Conservation (phyloP, 2,888 invertebrate genomes). For the Agriopis leucophaearia region DNA sequence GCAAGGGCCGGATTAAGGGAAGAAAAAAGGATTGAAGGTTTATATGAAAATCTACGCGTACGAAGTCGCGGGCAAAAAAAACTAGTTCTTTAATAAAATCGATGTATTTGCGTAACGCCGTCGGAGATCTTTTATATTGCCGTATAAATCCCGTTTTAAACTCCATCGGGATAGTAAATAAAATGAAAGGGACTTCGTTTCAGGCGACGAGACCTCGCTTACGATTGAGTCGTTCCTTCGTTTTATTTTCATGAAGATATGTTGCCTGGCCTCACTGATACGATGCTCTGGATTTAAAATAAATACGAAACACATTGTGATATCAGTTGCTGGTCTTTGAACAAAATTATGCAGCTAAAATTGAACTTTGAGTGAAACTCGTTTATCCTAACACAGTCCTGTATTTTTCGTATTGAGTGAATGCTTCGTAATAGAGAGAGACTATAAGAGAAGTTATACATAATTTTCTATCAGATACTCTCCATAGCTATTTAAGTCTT, state of each 20-base stretch:
- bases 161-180: slow-evolving; percentile 74
- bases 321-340: slow-evolving; percentile 12
- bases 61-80: too few species aligned
- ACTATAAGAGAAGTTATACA: too few species aligned
- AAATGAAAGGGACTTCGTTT: slow-evolving; percentile 74
- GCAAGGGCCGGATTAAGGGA: too few species aligned
- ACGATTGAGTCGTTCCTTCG: slow-evolving; percentile 66
- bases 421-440: too few species aligned
- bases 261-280: slow-evolving; percentile 63
- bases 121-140: slow-evolving; percentile 66
- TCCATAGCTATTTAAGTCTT: too few species aligned
- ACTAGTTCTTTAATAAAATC: slow-evolving; percentile 50
- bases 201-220: slow-evolving; percentile 62
- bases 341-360: background rate
- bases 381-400: too few species aligned
- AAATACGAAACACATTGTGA: slow-evolving; percentile 25
- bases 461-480: too few species aligned
- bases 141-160: slow-evolving; percentile 79
- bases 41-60: too few species aligned
- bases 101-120: slow-evolving; percentile 55
- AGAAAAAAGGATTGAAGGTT: too few species aligned
- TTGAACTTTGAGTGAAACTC: background rate
- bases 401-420: too few species aligned
- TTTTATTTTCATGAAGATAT: slow-evolving; percentile 81
- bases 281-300: slow-evolving; percentile 51